Percentiles rank a stretch among this genome's conserved stretches.
Conservation (phyloP, 2,888 invertebrate genomes). For the Tipula unca region DNA sequence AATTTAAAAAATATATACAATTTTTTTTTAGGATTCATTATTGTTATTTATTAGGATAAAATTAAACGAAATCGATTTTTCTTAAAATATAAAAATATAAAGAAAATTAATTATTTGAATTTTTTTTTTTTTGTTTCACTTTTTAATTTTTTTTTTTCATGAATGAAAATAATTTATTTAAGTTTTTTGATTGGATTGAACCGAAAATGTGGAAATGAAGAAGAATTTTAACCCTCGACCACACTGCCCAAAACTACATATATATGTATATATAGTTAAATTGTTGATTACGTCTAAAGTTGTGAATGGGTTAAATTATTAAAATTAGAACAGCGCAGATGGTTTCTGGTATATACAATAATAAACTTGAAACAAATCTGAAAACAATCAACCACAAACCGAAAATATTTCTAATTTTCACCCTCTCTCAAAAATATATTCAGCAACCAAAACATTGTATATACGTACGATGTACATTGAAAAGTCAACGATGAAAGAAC, state of each 20-base stretch:
- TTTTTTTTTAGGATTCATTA: not conserved
- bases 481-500: conserved; percentile 8
- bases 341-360: not conserved
- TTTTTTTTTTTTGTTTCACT: not conserved
- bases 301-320: not conserved
- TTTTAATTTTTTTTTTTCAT: not conserved
- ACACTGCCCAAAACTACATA: not conserved
- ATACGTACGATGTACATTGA: not conserved
- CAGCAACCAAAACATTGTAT: not conserved
- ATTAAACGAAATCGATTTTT: conserved; percentile 8
- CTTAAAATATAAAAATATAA: not conserved
- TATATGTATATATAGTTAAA: no score
- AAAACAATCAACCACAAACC: not conserved
- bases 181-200: not conserved
- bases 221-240: not conserved
- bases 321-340: not conserved
- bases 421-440: not conserved
- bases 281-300: not conserved
- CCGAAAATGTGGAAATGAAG: not conserved
- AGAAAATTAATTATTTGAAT: not conserved
- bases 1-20: not conserved
- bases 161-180: conserved; percentile 1
- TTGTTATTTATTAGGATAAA: conserved; percentile 14
- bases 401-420: not conserved
- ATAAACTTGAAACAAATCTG: not conserved